These are phyloP conservation scores for Manis javanica DNA, from an alignment of 2,797 vertebrate genomes.

Conservation along the genomic window DNA sequence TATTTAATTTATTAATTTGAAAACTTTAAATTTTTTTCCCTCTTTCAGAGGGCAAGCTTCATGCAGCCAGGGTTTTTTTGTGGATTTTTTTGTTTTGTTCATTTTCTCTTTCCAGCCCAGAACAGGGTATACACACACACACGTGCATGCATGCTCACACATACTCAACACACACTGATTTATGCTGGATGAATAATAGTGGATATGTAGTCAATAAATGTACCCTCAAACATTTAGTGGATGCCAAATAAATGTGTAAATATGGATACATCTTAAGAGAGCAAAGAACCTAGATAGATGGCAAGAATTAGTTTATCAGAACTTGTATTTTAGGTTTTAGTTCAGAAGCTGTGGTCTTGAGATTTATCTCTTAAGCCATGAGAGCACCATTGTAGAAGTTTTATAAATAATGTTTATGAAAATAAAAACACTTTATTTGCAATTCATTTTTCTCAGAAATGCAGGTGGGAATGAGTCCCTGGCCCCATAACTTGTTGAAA, in stretches of 20 bases:
- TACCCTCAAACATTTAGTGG: neutral
- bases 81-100: neutral
- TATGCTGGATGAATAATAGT: neutral
- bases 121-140: neutral
- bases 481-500: neutral
- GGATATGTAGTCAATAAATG: neutral
- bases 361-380: neutral
- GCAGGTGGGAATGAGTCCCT: neutral
- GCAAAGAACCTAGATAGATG: neutral
- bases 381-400: neutral
- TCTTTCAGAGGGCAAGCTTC: neutral
- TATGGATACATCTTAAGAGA: neutral
- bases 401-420: neutral
- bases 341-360: neutral
- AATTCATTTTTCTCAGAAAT: neutral
- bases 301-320: neutral
- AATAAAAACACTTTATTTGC: neutral
- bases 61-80: neutral
- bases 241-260: neutral
- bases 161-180: neutral
- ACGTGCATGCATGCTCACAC: neutral
- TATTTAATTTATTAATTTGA: neutral
- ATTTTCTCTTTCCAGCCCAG: neutral
- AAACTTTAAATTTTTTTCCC: neutral
- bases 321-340: constrained; percentile 9